Conservation (phyloP, 2,888 invertebrate species). For the Xanthostigma xanthostigma region DNA sequence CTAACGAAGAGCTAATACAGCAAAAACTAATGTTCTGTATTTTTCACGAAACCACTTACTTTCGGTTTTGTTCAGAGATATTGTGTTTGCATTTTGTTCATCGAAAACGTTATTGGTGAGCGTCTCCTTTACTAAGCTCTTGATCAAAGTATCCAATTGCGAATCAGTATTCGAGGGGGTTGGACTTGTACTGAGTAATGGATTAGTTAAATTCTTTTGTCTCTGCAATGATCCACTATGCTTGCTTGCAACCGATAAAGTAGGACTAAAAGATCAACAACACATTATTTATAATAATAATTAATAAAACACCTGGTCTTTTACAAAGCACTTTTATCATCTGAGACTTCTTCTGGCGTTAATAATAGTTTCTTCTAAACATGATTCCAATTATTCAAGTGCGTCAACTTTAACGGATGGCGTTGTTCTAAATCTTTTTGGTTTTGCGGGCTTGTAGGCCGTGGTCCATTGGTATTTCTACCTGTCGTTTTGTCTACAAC, state of each 20-base stretch:
- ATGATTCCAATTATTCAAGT: too few species aligned
- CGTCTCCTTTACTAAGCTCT: constrained; percentile 58
- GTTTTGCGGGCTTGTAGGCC: too few species aligned
- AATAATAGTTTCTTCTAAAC: too few species aligned
- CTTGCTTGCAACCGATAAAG: constrained; percentile 26
- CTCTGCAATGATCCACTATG: constrained; percentile 27
- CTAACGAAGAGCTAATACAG: too few species aligned
- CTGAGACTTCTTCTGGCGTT: too few species aligned
- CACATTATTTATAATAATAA: neutral
- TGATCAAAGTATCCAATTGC: constrained; percentile 59
- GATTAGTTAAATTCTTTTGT: constrained; percentile 13
- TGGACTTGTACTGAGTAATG: constrained; percentile 15
- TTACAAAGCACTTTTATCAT: too few species aligned
- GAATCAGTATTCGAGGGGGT: constrained; percentile 21
- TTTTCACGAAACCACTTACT: constrained; percentile 16
- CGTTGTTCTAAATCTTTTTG: too few species aligned
- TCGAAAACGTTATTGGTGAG: constrained; percentile 37
- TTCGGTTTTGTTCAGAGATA: constrained; percentile 32
- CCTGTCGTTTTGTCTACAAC: too few species aligned
- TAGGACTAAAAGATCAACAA: constrained; percentile 26
- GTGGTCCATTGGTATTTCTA: too few species aligned
- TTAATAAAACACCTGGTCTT: too few species aligned
- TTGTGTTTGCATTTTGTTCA: constrained; percentile 37
- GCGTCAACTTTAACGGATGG: too few species aligned
- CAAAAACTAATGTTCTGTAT: too few species aligned